Evolutionary conservation across 1,140 invertebrate species (phyloP).

Genomic region (Stegodyphus mimosarum): DNA sequence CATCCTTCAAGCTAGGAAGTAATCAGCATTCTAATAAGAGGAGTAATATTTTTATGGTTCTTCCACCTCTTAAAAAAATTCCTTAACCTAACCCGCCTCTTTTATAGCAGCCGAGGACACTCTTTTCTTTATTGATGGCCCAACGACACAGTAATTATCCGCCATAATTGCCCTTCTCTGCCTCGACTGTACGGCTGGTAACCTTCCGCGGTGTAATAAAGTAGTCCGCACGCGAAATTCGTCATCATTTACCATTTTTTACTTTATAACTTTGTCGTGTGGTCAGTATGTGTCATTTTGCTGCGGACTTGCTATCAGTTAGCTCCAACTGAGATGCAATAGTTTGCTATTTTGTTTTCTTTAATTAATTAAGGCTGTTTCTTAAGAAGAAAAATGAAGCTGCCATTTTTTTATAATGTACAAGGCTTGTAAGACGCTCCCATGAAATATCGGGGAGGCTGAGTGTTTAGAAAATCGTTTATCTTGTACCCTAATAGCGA

Average conservation of each 20-base stretch:
- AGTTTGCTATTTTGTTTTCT: not conserved
- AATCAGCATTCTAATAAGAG: slow-evolving; percentile 32
- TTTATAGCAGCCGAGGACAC: not conserved
- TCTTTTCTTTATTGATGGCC: slow-evolving; percentile 26
- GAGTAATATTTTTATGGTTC: not conserved
- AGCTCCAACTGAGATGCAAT: not conserved
- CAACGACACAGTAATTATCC: slow-evolving; percentile 15
- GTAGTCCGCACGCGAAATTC: slow-evolving; percentile 6
- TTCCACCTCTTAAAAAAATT: not conserved
- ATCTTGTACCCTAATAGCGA: not conserved
- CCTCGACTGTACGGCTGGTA: not conserved
- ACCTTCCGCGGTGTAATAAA: not conserved
- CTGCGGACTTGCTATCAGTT: not conserved
- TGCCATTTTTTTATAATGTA: not conserved
- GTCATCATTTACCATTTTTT: not conserved
- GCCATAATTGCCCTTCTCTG: slow-evolving; percentile 10
- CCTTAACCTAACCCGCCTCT: not conserved
- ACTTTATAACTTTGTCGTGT: not conserved
- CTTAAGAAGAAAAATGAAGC: not conserved
- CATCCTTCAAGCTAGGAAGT: not conserved
- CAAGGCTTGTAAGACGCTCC: not conserved
- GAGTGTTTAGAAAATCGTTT: not conserved
- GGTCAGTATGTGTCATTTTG: slow-evolving; percentile 31
- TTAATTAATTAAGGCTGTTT: not conserved
- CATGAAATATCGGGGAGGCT: not conserved